phyloP scores from a whole-genome alignment of 2,888 invertebrate species.

The Trachelus tabidus region DNA sequence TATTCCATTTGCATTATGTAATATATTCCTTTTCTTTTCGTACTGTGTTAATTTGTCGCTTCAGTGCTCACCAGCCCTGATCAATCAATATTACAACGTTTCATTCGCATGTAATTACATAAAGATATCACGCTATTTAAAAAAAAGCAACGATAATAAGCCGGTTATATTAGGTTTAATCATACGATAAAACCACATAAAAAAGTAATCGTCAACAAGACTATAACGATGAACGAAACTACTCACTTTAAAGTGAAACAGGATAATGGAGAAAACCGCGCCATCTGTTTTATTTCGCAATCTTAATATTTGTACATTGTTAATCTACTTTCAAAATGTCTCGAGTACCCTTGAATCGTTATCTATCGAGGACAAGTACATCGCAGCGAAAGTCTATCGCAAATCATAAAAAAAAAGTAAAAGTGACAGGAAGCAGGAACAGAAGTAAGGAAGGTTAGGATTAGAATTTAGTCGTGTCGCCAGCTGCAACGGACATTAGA shows the following conservation, averaged over 20 bases:
- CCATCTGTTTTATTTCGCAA: neutral
- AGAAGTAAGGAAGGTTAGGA: neutral
- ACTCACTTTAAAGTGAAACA: neutral
- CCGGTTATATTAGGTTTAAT: neutral
- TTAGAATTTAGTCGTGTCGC: neutral
- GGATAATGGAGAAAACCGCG: neutral
- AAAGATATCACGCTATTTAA: neutral
- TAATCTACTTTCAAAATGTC: neutral
- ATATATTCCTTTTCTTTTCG: neutral
- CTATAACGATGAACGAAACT: neutral
- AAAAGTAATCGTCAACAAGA: neutral
- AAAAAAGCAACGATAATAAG: neutral
- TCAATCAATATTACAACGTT: neutral
- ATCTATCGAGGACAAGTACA: neutral
- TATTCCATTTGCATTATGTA: neutral
- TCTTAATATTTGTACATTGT: neutral
- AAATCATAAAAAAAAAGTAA: neutral
- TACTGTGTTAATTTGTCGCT: neutral
- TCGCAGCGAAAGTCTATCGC: neutral
- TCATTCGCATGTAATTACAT: neutral
- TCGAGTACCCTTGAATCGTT: neutral
- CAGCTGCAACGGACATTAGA: neutral
- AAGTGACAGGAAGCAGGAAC: neutral
- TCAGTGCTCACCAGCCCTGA: neutral
- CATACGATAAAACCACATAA: neutral